Conservation (phyloP, 2,113 vertebrate species). For the Hippocampus comes region DNA sequence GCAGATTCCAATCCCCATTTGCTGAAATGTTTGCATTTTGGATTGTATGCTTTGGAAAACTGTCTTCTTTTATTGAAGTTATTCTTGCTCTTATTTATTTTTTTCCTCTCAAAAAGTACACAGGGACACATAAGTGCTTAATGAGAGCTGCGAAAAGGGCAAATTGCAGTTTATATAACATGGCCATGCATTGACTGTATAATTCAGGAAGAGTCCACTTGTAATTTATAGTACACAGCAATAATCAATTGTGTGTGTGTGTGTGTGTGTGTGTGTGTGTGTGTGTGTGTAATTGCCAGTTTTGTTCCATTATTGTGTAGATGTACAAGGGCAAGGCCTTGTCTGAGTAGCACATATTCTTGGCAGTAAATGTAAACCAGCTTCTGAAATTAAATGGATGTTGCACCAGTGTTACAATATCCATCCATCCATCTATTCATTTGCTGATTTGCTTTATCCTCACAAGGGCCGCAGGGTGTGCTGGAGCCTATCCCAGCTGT, state of each 20-base stretch:
- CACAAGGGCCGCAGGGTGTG: too few relatives aligned
- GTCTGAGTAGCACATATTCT: too few relatives aligned
- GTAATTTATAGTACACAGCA: neutral
- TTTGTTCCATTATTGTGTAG: too few relatives aligned
- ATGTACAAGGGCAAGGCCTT: too few relatives aligned
- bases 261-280: too few relatives aligned
- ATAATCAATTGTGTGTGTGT: too few relatives aligned
- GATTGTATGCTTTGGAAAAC: neutral
- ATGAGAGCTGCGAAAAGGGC: neutral
- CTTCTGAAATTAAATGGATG: neutral
- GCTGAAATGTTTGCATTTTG: slow-evolving; percentile 5
- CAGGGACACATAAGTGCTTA: neutral
- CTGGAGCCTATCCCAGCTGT: too few relatives aligned
- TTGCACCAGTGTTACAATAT: neutral
- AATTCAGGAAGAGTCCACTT: neutral
- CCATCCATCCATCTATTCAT: neutral
- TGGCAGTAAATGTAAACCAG: too few relatives aligned
- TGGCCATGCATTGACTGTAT: neutral
- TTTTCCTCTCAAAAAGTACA: neutral
- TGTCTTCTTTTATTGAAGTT: neutral
- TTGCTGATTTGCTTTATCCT: too few relatives aligned
- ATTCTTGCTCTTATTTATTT: neutral
- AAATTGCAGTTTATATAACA: neutral
- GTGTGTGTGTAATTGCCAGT: too few relatives aligned
- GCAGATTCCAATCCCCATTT: neutral